Conservation (phyloP, 2,113 vertebrate genomes). For the Engystomops pustulosus region DNA sequence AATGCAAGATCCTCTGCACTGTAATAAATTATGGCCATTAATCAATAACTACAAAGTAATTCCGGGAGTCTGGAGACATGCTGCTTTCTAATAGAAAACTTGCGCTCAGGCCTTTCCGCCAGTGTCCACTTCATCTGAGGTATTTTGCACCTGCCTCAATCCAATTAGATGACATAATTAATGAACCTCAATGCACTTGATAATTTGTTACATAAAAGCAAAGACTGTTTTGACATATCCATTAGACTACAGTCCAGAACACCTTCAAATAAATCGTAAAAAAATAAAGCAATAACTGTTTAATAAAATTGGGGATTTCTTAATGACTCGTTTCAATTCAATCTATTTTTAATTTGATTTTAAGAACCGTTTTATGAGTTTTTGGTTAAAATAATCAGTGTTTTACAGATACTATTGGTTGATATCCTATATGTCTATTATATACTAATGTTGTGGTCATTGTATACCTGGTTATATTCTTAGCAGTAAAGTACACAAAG, state of each 20-base stretch:
- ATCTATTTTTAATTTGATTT: too few species aligned
- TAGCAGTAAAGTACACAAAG: constrained; percentile 72
- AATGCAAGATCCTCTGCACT: constrained; percentile 92
- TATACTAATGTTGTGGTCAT: not conserved
- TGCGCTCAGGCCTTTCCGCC: constrained; percentile 87
- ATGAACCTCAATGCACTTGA: constrained; percentile 86
- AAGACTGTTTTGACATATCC: constrained; percentile 81
- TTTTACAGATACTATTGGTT: not conserved
- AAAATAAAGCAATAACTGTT: constrained; percentile 3
- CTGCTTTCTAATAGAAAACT: constrained; percentile 98
- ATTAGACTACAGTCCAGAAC: constrained; percentile 83
- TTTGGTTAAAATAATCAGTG: too few species aligned
- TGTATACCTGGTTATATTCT: constrained; percentile 8
- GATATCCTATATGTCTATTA: not conserved
- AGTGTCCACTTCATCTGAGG: constrained; percentile 94
- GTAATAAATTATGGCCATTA: constrained; percentile 99
- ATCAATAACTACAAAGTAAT: constrained; percentile 99
- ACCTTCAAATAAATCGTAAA: constrained; percentile 64
- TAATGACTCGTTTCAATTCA: too few species aligned
- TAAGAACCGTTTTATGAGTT: too few species aligned
- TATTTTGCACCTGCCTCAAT: constrained; percentile 93
- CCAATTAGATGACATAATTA: constrained; percentile 98
- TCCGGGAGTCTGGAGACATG: constrained; percentile 95
- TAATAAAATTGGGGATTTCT: too few species aligned
- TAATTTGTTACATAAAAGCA: constrained; percentile 87